Evolutionary conservation across 2,113 vertebrate genomes (phyloP).

Genomic region (Melanerpes aurifrons): DNA sequence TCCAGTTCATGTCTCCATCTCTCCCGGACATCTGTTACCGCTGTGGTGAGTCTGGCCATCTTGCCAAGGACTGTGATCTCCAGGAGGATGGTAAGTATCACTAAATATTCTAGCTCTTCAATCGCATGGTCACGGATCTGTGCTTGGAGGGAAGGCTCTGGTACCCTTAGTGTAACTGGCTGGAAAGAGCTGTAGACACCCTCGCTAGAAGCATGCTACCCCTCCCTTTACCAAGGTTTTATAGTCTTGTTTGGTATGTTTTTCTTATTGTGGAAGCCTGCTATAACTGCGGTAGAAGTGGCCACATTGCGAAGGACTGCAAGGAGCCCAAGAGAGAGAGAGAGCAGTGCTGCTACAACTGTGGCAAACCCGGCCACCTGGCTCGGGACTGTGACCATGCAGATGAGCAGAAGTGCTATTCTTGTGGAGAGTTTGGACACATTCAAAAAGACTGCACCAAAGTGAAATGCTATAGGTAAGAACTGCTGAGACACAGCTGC

Average conservation of each 20-base stretch:
- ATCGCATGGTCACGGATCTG: neutral
- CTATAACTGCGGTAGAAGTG: constrained; percentile 98
- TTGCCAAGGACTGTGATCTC: constrained; percentile 97
- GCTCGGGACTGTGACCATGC: constrained; percentile 97
- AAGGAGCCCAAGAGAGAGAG: constrained; percentile 97
- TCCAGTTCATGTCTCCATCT: constrained; percentile 85
- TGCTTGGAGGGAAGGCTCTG: neutral
- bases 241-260: constrained; percentile 77
- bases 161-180: too few relatives aligned
- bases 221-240: constrained; percentile 57
- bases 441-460: constrained; percentile 99
- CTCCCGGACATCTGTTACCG: constrained; percentile 92
- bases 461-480: constrained; percentile 98
- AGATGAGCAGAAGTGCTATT: constrained; percentile 98
- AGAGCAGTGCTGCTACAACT: constrained; percentile 98
- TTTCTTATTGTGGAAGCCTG: constrained; percentile 88
- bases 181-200: neutral
- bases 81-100: constrained; percentile 94
- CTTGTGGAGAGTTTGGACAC: constrained; percentile 96
- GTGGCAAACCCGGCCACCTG: constrained; percentile 96
- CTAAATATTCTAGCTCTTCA: constrained; percentile 45
- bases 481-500: neutral
- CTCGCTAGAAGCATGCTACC: neutral
- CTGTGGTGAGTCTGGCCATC: constrained; percentile 97
- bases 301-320: constrained; percentile 98